Evolutionary conservation across 1,140 invertebrate genomes (phyloP).

Genomic region (Drepana arcuata): DNA sequence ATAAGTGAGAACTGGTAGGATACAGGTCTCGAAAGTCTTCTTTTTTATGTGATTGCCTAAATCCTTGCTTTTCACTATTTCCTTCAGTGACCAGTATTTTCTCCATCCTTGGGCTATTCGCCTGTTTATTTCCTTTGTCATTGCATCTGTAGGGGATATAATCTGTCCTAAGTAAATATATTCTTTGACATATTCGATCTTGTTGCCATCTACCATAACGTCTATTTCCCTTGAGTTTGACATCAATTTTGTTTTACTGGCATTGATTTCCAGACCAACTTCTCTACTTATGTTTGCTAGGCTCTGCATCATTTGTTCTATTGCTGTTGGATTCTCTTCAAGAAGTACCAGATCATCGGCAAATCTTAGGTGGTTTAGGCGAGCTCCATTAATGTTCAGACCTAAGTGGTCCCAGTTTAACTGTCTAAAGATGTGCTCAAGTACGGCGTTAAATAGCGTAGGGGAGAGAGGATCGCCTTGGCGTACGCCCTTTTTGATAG

Average conservation of each 20-base stretch:
- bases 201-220: background rate
- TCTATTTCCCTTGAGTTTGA: background rate
- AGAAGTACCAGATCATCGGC: background rate
- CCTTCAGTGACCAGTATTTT: background rate
- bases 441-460: background rate
- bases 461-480: slow-evolving; percentile 4
- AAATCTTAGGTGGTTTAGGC: background rate
- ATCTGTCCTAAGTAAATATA: background rate
- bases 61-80: background rate
- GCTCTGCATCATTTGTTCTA: background rate
- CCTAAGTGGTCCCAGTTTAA: slow-evolving; percentile 11
- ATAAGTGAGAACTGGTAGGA: background rate
- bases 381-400: slow-evolving; percentile 6
- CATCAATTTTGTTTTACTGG: background rate
- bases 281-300: background rate
- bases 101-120: background rate
- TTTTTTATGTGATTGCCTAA: background rate
- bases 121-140: background rate
- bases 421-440: background rate
- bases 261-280: background rate
- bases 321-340: background rate
- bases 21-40: background rate
- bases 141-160: background rate
- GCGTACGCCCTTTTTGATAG: slow-evolving; percentile 3
- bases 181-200: background rate